These are phyloP conservation scores for Cecidostiba fungosa DNA, from an alignment of 2,888 invertebrate species.

Conservation along the genomic window DNA sequence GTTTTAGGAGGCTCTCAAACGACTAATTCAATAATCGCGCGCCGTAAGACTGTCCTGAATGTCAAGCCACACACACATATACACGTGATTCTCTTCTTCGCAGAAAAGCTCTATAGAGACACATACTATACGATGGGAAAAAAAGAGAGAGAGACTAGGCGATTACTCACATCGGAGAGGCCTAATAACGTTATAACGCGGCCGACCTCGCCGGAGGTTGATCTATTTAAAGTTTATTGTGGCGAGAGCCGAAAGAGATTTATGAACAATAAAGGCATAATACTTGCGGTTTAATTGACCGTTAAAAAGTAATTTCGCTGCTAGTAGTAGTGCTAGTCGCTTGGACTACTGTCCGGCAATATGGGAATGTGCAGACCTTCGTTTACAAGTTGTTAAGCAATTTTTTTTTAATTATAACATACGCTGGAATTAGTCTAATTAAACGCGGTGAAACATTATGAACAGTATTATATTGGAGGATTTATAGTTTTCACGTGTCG, in stretches of 20 bases:
- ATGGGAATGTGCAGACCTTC: background rate
- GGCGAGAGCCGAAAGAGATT: constrained; percentile 51
- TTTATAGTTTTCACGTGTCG: too few species aligned
- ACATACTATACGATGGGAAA: background rate
- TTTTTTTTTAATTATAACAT: background rate
- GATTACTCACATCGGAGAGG: constrained; percentile 25
- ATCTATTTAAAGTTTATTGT: constrained; percentile 58
- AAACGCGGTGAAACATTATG: background rate
- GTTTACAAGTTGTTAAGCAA: constrained; percentile 6
- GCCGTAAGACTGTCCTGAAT: background rate
- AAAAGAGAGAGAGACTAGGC: background rate
- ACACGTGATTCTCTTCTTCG: background rate
- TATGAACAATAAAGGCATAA: constrained; percentile 51
- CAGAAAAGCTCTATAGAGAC: background rate
- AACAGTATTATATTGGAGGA: background rate
- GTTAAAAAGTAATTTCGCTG: constrained; percentile 51
- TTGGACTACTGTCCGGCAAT: background rate
- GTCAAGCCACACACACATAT: background rate
- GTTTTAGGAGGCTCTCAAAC: constrained; percentile 10
- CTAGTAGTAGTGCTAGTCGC: background rate
- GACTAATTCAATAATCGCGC: constrained; percentile 11
- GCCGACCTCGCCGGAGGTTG: constrained; percentile 43
- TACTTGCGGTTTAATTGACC: constrained; percentile 52
- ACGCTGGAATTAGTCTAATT: background rate
- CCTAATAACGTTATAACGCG: constrained; percentile 26